Percentiles rank a stretch among this genome's conserved stretches.
phyloP scores from a whole-genome alignment of 2,888 invertebrate species.

The Drosophila siamana region DNA sequence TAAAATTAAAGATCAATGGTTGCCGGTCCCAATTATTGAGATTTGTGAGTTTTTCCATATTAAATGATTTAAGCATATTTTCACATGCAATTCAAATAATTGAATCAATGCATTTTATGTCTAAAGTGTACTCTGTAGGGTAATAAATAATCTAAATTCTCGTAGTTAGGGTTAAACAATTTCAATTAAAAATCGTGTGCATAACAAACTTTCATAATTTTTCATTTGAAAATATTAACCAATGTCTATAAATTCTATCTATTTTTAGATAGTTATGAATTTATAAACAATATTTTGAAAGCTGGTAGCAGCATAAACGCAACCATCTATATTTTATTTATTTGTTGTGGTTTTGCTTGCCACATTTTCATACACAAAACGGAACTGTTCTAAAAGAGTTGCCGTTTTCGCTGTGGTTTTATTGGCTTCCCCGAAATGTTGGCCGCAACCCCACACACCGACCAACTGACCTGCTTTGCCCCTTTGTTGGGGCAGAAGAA shows the following conservation, averaged over 20 bases:
- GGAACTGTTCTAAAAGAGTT: slow-evolving; percentile 15
- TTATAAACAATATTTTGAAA: neutral
- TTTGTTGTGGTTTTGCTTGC: slow-evolving; percentile 3
- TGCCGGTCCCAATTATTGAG: too few relatives aligned
- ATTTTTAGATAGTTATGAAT: neutral
- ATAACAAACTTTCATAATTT: neutral
- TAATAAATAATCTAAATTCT: too few relatives aligned
- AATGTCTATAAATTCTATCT: neutral
- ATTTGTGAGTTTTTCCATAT: too few relatives aligned
- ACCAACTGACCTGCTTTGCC: slow-evolving; percentile 8
- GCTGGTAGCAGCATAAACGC: neutral
- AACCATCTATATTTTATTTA: neutral
- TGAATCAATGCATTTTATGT: too few relatives aligned
- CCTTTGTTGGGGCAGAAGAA: slow-evolving; percentile 2
- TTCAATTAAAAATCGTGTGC: neutral
- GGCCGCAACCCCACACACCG: neutral
- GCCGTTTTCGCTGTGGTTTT: slow-evolving; percentile 12
- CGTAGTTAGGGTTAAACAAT: neutral
- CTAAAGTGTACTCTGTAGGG: too few relatives aligned
- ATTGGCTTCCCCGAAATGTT: slow-evolving; percentile 17
- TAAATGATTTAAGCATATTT: too few relatives aligned
- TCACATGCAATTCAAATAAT: too few relatives aligned
- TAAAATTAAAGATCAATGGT: too few relatives aligned
- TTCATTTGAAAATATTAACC: neutral
- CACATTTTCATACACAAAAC: slow-evolving; percentile 8